phyloP scores from a whole-genome alignment of 2,113 vertebrate genomes.

The Solea solea region DNA sequence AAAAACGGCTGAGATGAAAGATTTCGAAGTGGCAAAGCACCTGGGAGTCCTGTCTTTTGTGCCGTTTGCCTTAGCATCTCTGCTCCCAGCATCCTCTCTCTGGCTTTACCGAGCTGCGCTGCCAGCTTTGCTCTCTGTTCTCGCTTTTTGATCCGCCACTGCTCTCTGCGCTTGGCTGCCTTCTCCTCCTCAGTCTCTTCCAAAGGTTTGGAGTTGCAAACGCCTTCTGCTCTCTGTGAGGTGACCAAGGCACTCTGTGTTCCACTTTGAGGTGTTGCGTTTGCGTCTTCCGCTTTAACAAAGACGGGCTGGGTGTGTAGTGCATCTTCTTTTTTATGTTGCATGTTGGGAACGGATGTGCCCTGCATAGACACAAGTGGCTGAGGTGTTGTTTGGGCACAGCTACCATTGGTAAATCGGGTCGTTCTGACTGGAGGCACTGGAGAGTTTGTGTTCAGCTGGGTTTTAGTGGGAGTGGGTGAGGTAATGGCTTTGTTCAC shows the following conservation, averaged over 20 bases:
- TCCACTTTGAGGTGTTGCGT: slow-evolving; percentile 41
- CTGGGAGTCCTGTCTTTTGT: slow-evolving; percentile 36
- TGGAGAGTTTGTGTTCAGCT: slow-evolving; percentile 56
- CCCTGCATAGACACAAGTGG: slow-evolving; percentile 56
- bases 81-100: slow-evolving; percentile 44
- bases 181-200: slow-evolving; percentile 74
- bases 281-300: slow-evolving; percentile 21
- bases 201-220: background rate
- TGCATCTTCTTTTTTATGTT: slow-evolving; percentile 33
- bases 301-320: slow-evolving; percentile 30
- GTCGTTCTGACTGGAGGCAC: slow-evolving; percentile 65
- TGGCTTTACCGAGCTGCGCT: slow-evolving; percentile 52
- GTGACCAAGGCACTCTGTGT: slow-evolving; percentile 60
- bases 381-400: slow-evolving; percentile 45
- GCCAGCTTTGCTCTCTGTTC: slow-evolving; percentile 81
- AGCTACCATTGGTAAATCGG: slow-evolving; percentile 57
- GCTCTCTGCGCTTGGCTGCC: slow-evolving; percentile 77
- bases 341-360: slow-evolving; percentile 35
- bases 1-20: slow-evolving; percentile 29
- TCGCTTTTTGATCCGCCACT: slow-evolving; percentile 82
- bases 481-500: slow-evolving; percentile 46
- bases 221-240: slow-evolving; percentile 29
- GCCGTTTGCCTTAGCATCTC: slow-evolving; percentile 39
- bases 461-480: slow-evolving; percentile 39
- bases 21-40: slow-evolving; percentile 21